Evolutionary conservation across 2,113 vertebrate species (phyloP).

Genomic region (Prionailurus bengalensis): DNA sequence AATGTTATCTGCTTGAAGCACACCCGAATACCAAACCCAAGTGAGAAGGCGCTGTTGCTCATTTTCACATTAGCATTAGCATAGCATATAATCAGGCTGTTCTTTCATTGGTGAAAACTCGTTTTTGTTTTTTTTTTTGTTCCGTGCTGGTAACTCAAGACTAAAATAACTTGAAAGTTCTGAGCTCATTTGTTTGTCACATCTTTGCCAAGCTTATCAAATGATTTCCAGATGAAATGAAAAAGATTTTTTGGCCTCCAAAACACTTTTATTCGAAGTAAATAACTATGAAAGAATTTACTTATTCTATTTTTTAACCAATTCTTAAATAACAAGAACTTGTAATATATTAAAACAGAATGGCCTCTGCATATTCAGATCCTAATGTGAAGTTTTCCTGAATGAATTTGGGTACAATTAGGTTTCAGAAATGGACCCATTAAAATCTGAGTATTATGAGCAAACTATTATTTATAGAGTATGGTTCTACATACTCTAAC

Average conservation of each 20-base stretch:
- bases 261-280: constrained; percentile 79
- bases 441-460: constrained; percentile 80
- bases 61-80: constrained; percentile 21
- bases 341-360: constrained; percentile 72
- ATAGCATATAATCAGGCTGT: constrained; percentile 41
- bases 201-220: constrained; percentile 79
- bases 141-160: constrained; percentile 56
- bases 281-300: constrained; percentile 80
- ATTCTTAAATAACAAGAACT: constrained; percentile 63
- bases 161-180: constrained; percentile 74
- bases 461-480: constrained; percentile 75
- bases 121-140: background rate
- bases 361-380: constrained; percentile 70
- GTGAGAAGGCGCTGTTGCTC: background rate
- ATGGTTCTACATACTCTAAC: constrained; percentile 80
- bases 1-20: background rate
- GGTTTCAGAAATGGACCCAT: constrained; percentile 76
- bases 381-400: constrained; percentile 75
- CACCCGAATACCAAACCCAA: background rate
- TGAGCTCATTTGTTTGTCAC: constrained; percentile 70
- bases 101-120: constrained; percentile 78
- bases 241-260: constrained; percentile 70
- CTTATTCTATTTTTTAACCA: constrained; percentile 61
- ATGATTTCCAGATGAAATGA: constrained; percentile 82
- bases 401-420: constrained; percentile 73